Conservation (phyloP, 2,888 invertebrate genomes). For the Flexamia atlantica region DNA sequence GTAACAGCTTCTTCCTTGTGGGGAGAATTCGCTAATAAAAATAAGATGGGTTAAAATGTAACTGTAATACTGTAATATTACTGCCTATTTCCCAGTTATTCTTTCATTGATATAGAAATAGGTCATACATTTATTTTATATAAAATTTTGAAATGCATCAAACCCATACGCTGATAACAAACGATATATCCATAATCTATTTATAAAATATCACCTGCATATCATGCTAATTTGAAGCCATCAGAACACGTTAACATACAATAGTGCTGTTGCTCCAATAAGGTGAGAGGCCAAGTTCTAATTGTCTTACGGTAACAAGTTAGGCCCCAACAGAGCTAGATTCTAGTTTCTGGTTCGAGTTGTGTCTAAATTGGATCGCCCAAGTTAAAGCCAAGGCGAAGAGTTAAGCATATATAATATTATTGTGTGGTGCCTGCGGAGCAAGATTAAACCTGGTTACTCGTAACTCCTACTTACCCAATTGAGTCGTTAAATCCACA, state of each 20-base stretch:
- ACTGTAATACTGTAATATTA: too few species aligned
- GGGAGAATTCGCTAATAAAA: too few species aligned
- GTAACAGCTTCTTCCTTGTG: too few species aligned
- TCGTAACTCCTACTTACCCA: background rate
- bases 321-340: background rate
- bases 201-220: too few species aligned
- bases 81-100: too few species aligned
- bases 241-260: background rate
- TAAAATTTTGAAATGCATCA: too few species aligned
- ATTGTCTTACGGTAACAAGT: background rate
- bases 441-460: conserved; percentile 5
- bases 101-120: too few species aligned
- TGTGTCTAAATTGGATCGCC: background rate
- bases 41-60: too few species aligned
- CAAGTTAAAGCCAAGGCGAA: background rate
- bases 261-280: background rate
- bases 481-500: background rate
- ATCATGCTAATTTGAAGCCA: too few species aligned
- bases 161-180: too few species aligned
- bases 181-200: too few species aligned
- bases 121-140: too few species aligned
- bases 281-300: background rate
- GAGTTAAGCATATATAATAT: background rate
- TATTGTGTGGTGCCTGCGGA: conserved; percentile 3
- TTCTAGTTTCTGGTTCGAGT: background rate